Conservation (phyloP, 2,797 vertebrate genomes). For the Dryobates pubescens region DNA sequence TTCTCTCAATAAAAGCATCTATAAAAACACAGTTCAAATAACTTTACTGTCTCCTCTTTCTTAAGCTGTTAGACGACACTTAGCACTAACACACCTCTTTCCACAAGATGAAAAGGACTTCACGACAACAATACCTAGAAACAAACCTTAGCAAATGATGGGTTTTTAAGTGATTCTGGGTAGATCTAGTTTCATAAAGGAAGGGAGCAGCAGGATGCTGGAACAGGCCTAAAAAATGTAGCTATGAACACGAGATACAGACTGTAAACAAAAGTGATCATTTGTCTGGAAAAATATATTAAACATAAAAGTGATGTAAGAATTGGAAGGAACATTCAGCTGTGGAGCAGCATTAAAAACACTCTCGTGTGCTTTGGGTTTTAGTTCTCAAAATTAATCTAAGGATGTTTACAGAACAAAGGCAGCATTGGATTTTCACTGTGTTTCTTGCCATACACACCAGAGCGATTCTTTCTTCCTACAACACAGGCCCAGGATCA, state of each 20-base stretch:
- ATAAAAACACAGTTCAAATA: constrained; percentile 9
- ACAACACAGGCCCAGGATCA: background rate
- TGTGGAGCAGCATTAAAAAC: background rate
- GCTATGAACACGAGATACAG: background rate
- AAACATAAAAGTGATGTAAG: constrained; percentile 28
- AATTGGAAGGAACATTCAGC: constrained; percentile 22
- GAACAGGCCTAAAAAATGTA: background rate
- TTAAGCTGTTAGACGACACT: background rate
- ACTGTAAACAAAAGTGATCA: background rate
- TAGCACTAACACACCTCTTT: background rate
- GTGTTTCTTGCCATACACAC: background rate
- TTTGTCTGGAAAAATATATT: constrained; percentile 22
- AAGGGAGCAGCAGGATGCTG: background rate
- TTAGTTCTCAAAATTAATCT: background rate
- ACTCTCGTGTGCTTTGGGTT: background rate
- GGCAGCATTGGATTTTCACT: background rate
- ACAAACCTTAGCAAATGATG: background rate
- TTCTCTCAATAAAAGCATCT: constrained; percentile 2
- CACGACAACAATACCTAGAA: background rate
- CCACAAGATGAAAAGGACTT: background rate
- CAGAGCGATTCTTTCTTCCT: background rate
- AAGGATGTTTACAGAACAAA: constrained; percentile 36
- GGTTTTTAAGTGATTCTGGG: background rate
- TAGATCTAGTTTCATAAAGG: background rate
- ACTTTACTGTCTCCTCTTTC: background rate